Evolutionary conservation across 2,113 vertebrate species (phyloP).

Genomic region (Pyrgilauda ruficollis): DNA sequence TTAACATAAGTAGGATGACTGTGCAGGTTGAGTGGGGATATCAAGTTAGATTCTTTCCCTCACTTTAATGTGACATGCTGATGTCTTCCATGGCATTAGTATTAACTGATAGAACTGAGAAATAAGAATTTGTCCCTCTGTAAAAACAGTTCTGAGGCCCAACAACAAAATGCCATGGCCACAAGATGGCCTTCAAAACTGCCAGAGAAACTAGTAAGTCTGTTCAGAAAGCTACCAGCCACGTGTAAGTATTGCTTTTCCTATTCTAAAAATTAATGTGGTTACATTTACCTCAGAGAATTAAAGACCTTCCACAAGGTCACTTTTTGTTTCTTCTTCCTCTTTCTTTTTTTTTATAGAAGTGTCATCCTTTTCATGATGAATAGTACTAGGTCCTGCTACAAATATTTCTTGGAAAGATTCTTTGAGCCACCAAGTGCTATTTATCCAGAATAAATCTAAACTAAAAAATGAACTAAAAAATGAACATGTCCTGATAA

Average conservation of each 20-base stretch:
- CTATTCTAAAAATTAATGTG: neutral
- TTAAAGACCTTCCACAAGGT: neutral
- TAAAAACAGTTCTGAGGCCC: neutral
- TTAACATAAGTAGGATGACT: neutral
- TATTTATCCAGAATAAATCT: neutral
- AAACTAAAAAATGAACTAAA: neutral
- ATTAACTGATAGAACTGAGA: neutral
- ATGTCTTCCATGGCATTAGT: neutral
- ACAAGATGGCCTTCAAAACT: constrained; percentile 23
- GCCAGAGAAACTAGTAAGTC: neutral
- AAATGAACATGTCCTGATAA: neutral
- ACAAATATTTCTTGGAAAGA: neutral
- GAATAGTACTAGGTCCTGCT: neutral
- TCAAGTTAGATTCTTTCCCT: neutral
- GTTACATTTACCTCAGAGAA: neutral
- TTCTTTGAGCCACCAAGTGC: neutral
- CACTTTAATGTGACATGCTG: neutral
- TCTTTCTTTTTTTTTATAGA: neutral
- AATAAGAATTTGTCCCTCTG: neutral
- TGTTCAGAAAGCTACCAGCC: neutral
- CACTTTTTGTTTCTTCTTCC: neutral
- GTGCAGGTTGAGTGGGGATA: neutral
- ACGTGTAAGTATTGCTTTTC: neutral
- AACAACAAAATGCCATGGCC: neutral
- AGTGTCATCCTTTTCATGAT: neutral